These are phyloP conservation scores for Azemiops feae DNA, from an alignment of 2,113 vertebrate genomes.

Conservation along the genomic window DNA sequence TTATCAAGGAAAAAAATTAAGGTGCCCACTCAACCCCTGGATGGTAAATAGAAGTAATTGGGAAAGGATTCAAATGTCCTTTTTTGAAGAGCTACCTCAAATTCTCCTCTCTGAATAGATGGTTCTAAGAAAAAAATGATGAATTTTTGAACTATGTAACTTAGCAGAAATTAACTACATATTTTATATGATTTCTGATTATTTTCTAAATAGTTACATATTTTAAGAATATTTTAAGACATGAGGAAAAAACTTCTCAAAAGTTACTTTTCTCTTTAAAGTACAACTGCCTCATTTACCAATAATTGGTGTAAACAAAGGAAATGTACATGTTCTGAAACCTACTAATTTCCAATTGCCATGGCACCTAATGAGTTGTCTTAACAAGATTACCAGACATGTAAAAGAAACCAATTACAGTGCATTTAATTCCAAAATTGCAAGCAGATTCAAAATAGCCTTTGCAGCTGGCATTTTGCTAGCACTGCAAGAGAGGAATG, in stretches of 20 bases:
- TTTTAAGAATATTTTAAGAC: conserved; percentile 31
- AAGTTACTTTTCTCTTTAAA: conserved; percentile 48
- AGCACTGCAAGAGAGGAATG: conserved; percentile 62
- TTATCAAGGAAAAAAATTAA: no score
- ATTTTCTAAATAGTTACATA: conserved; percentile 15
- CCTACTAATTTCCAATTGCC: conserved; percentile 67
- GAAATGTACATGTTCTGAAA: conserved; percentile 65
- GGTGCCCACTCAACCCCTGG: no score
- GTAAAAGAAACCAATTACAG: conserved; percentile 68
- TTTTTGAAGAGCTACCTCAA: background rate
- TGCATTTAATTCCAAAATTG: conserved; percentile 68
- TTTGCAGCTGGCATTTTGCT: conserved; percentile 69
- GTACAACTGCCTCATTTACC: conserved; percentile 63
- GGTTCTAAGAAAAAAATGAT: background rate
- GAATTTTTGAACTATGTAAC: background rate
- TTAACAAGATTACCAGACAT: conserved; percentile 70
- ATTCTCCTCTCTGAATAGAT: background rate
- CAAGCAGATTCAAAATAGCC: conserved; percentile 64
- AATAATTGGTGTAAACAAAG: conserved; percentile 66
- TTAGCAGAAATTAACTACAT: background rate
- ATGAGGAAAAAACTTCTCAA: conserved; percentile 31
- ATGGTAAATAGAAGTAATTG: background rate
- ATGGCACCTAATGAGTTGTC: conserved; percentile 67
- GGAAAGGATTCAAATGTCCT: background rate
- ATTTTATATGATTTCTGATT: background rate